phyloP scores from a whole-genome alignment of 2,888 invertebrate genomes.

The Heliconius sara region DNA sequence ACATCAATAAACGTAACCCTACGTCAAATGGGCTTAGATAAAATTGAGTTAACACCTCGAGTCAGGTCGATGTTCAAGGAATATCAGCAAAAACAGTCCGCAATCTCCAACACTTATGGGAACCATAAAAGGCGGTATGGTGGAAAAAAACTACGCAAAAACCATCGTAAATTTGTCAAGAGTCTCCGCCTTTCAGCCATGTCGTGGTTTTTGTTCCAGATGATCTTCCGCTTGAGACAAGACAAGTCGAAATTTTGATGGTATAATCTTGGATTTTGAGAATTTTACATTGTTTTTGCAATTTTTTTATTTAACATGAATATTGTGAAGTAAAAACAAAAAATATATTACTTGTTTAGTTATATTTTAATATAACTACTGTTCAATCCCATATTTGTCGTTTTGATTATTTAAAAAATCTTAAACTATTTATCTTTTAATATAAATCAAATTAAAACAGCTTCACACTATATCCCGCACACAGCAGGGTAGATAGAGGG shows the following conservation, averaged over 20 bases:
- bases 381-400: no score
- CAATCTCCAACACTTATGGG: constrained; percentile 58
- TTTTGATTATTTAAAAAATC: no score
- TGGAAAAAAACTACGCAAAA: constrained; percentile 51
- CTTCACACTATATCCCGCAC: no score
- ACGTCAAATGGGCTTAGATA: constrained; percentile 52
- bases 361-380: no score
- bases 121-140: constrained; percentile 52
- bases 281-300: neutral
- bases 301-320: neutral
- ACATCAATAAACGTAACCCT: constrained; percentile 44
- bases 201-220: constrained; percentile 37
- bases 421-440: no score
- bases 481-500: no score
- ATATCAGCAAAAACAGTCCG: constrained; percentile 51
- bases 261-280: constrained; percentile 15
- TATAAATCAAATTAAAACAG: no score
- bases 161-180: constrained; percentile 56
- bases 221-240: constrained; percentile 26
- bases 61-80: constrained; percentile 58
- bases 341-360: neutral
- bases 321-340: neutral
- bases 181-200: constrained; percentile 43
- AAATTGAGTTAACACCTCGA: constrained; percentile 64
- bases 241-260: constrained; percentile 15